phyloP scores from a whole-genome alignment of 2,888 invertebrate genomes.

The Alcis repandata region DNA sequence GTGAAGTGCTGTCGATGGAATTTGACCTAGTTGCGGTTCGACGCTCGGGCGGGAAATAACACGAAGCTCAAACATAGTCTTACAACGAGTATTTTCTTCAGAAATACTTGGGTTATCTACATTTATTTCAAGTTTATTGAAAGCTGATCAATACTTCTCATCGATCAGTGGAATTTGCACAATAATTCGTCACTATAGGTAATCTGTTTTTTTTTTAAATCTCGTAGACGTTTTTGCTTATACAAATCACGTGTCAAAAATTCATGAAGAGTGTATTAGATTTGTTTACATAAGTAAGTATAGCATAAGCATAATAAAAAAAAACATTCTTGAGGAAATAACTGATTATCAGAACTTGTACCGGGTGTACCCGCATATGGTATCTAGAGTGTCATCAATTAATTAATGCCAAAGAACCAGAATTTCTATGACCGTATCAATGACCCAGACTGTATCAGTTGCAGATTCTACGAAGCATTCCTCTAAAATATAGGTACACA shows the following conservation, averaged over 20 bases:
- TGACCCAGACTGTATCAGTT: conserved; percentile 30
- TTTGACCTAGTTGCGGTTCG: conserved; percentile 71
- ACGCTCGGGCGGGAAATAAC: conserved; percentile 51
- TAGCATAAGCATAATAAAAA: too few species aligned
- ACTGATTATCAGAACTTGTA: background rate
- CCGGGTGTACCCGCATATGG: background rate
- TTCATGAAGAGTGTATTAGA: too few species aligned
- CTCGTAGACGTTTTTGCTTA: too few species aligned
- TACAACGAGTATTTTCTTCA: background rate
- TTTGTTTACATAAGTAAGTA: too few species aligned
- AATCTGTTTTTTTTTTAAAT: too few species aligned
- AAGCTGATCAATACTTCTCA: too few species aligned
- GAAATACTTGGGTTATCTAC: too few species aligned
- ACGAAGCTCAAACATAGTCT: conserved; percentile 18
- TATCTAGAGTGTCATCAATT: conserved; percentile 1
- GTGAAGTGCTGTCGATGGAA: conserved; percentile 62
- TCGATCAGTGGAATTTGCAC: too few species aligned
- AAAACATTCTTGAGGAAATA: background rate
- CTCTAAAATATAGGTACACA: conserved; percentile 23
- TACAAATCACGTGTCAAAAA: too few species aligned
- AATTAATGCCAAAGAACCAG: conserved; percentile 27
- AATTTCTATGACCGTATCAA: conserved; percentile 33
- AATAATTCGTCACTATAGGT: too few species aligned
- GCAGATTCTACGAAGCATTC: conserved; percentile 30
- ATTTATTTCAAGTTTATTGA: too few species aligned